phyloP scores from a whole-genome alignment of 2,797 vertebrate genomes.

The Danio kyathit region DNA sequence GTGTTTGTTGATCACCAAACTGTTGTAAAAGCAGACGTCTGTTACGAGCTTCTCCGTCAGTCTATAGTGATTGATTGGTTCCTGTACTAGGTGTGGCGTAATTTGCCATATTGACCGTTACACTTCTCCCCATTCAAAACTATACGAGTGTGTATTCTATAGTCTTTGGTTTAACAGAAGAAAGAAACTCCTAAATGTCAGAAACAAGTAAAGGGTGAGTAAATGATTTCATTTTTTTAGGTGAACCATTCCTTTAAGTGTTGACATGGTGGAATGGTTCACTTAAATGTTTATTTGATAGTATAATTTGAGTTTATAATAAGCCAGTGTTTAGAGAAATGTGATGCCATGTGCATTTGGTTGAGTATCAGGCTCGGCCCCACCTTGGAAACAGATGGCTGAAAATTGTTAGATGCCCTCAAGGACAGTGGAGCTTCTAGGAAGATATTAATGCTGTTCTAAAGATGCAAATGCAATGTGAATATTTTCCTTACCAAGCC shows the following conservation, averaged over 20 bases:
- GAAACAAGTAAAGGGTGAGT: too few relatives aligned
- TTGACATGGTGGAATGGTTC: background rate
- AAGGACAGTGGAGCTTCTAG: constrained; percentile 23
- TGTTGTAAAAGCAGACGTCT: too few relatives aligned
- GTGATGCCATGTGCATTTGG: constrained; percentile 12
- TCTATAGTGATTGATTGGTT: too few relatives aligned
- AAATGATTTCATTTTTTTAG: too few relatives aligned
- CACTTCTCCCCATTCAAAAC: too few relatives aligned
- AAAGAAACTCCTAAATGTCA: too few relatives aligned
- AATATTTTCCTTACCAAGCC: constrained; percentile 28
- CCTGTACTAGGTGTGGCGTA: too few relatives aligned
- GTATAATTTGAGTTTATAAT: constrained; percentile 24
- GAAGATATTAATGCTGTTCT: constrained; percentile 34
- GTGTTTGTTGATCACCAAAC: too few relatives aligned
- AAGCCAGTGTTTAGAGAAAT: constrained; percentile 30
- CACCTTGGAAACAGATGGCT: constrained; percentile 29
- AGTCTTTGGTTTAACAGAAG: too few relatives aligned
- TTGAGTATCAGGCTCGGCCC: constrained; percentile 9
- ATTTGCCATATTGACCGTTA: too few relatives aligned
- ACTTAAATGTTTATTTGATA: background rate
- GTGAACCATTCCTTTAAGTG: background rate
- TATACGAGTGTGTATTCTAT: too few relatives aligned
- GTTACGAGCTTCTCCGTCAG: too few relatives aligned
- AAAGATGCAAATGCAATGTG: constrained; percentile 35
- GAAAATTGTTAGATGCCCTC: constrained; percentile 18